Percentiles rank a stretch among this genome's conserved stretches.
These are phyloP conservation scores for Monopis laevigella DNA, from an alignment of 2,888 invertebrate genomes.

Conservation along the genomic window DNA sequence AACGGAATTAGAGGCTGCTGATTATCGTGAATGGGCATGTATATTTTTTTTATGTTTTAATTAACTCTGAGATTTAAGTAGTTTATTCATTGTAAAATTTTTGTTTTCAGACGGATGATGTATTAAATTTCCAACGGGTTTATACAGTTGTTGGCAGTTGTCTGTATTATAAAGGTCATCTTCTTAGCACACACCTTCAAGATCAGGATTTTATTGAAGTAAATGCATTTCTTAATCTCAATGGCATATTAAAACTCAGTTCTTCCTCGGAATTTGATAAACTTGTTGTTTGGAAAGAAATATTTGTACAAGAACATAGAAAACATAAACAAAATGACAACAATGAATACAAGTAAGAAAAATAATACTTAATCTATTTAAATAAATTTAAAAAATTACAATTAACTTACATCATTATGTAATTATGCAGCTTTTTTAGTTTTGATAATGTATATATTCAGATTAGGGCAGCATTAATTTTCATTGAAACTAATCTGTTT, in stretches of 20 bases:
- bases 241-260: constrained; percentile 77
- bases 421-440: no score
- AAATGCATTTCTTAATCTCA: constrained; percentile 77
- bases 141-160: constrained; percentile 74
- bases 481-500: no score
- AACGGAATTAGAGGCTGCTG: constrained; percentile 90
- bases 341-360: constrained; percentile 42
- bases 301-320: constrained; percentile 66
- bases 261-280: constrained; percentile 73
- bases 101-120: constrained; percentile 75
- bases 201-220: constrained; percentile 79
- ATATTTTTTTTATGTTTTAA: constrained; percentile 17
- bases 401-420: not conserved
- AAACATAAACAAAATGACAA: constrained; percentile 35
- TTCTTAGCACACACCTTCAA: constrained; percentile 81
- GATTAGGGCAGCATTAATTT: no score
- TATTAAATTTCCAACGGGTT: constrained; percentile 77
- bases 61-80: no score
- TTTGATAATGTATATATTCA: no score
- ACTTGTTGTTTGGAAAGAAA: constrained; percentile 80
- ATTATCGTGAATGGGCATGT: constrained; percentile 85
- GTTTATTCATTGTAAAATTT: constrained; percentile 4
- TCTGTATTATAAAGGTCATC: constrained; percentile 72
- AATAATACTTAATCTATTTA: not conserved
- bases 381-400: not conserved